Evolutionary conservation across 2,888 invertebrate species (phyloP).

Genomic region (Athalia cordata): DNA sequence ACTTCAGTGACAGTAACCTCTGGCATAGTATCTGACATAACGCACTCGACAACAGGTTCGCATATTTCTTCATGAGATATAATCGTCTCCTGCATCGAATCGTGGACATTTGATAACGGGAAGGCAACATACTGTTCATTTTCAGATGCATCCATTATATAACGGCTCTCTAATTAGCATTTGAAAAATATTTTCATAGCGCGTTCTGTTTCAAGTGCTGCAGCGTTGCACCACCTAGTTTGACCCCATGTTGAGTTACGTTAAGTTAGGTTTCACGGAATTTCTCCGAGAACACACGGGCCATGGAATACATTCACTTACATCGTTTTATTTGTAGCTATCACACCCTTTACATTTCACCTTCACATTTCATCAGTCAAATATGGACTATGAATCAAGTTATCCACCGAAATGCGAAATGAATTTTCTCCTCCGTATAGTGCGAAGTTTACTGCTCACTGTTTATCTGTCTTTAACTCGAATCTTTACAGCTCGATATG

Average conservation of each 20-base stretch:
- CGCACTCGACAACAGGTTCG: conserved; percentile 63
- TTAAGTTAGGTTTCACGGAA: conserved; percentile 58
- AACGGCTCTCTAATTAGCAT: not conserved
- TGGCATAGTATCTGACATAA: conserved; percentile 57
- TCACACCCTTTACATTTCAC: too few relatives aligned
- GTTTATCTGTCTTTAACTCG: too few relatives aligned
- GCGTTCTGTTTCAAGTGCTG: not conserved
- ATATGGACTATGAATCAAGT: too few relatives aligned
- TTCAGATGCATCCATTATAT: conserved; percentile 65
- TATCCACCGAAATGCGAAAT: too few relatives aligned
- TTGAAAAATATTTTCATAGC: not conserved
- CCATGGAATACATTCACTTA: too few relatives aligned
- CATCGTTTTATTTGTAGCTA: too few relatives aligned
- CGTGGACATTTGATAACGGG: conserved; percentile 62
- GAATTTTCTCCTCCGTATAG: too few relatives aligned
- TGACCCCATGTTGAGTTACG: conserved; percentile 55
- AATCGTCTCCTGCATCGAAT: conserved; percentile 61
- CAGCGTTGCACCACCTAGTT: conserved; percentile 55
- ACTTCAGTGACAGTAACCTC: conserved; percentile 57
- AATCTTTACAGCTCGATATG: too few relatives aligned
- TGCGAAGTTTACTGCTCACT: too few relatives aligned
- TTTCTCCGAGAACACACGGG: not conserved
- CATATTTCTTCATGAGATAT: conserved; percentile 69
- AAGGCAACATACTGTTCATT: conserved; percentile 66
- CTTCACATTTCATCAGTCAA: too few relatives aligned